These are phyloP conservation scores for Masticophis lateralis DNA, from an alignment of 2,797 vertebrate genomes.

Conservation along the genomic window DNA sequence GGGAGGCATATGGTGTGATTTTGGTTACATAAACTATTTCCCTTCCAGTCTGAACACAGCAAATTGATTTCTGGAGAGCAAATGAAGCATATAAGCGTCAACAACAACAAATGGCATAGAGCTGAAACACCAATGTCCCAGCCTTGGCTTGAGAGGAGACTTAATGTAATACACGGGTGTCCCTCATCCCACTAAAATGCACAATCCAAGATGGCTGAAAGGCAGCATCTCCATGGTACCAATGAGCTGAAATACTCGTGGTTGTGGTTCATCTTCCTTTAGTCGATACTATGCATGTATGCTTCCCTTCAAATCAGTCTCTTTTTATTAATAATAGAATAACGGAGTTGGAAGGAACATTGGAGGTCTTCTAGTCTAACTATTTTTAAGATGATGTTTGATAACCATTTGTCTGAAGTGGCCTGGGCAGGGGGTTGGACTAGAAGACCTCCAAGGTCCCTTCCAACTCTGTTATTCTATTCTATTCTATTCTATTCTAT, in stretches of 20 bases:
- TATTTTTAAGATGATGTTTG: too few relatives aligned
- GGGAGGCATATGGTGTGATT: not conserved
- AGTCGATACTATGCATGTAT: not conserved
- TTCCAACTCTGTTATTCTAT: too few relatives aligned
- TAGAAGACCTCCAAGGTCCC: too few relatives aligned
- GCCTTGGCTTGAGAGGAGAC: not conserved
- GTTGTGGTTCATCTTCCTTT: not conserved
- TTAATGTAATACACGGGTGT: not conserved
- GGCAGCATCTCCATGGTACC: not conserved
- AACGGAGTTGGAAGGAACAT: too few relatives aligned
- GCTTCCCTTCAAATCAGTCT: not conserved
- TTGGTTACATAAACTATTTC: not conserved
- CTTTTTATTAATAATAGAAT: too few relatives aligned
- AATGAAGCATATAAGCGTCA: not conserved
- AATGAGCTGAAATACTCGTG: not conserved
- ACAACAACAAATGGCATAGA: not conserved
- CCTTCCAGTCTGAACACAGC: not conserved
- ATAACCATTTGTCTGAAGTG: too few relatives aligned
- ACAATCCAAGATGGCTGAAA: not conserved
- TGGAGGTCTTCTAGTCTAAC: too few relatives aligned
- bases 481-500: too few relatives aligned
- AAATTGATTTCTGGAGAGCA: not conserved
- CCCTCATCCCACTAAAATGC: not conserved
- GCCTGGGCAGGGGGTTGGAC: too few relatives aligned
- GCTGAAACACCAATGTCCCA: not conserved